Evolutionary conservation across 1,140 invertebrate genomes (phyloP).

Genomic region (Drosophila serrata): DNA sequence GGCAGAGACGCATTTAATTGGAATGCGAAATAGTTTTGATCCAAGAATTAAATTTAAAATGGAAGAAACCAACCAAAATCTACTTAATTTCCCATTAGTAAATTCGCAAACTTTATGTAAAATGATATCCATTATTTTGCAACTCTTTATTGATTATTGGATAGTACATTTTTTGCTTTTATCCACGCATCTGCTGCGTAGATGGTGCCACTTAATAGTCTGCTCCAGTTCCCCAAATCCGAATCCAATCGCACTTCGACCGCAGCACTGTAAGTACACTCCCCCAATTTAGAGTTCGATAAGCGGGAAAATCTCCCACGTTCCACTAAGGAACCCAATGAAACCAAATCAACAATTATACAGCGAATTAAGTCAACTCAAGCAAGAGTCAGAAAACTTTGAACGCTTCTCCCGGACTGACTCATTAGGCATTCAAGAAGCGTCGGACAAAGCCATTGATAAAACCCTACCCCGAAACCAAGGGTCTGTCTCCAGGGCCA

Average conservation of each 20-base stretch:
- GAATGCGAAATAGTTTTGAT: neutral
- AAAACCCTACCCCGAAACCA: constrained; percentile 38
- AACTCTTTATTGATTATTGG: neutral
- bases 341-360: constrained; percentile 72
- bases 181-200: neutral
- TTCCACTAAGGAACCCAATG: constrained; percentile 63
- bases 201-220: constrained; percentile 13
- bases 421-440: constrained; percentile 67
- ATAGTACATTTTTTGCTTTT: neutral
- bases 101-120: neutral
- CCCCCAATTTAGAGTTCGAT: constrained; percentile 26
- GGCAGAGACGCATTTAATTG: neutral
- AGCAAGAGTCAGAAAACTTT: constrained; percentile 36
- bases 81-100: neutral
- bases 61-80: neutral
- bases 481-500: constrained; percentile 19
- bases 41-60: neutral
- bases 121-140: neutral
- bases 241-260: neutral
- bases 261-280: neutral
- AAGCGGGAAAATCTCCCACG: constrained; percentile 68
- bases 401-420: constrained; percentile 13
- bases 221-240: constrained; percentile 1
- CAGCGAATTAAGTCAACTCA: constrained; percentile 57
- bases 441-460: constrained; percentile 67